Percentiles rank a stretch among this genome's conserved stretches.
phyloP scores from a whole-genome alignment of 2,797 vertebrate species.

The Benthosema pterotum region DNA sequence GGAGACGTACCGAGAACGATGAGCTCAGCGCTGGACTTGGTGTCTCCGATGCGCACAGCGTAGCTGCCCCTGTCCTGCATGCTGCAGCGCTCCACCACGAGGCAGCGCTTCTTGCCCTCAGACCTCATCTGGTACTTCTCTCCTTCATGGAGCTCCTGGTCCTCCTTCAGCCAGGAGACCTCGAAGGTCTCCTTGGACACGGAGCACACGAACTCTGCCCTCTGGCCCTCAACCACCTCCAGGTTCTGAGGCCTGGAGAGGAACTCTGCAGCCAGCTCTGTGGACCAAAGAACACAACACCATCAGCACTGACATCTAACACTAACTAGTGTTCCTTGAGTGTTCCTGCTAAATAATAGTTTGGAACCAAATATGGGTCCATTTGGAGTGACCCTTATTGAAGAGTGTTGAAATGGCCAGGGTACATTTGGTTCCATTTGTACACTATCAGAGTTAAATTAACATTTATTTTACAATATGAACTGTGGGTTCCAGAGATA shows the following conservation, averaged over 20 bases:
- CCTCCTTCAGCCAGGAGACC: slow-evolving; percentile 88
- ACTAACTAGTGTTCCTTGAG: no score
- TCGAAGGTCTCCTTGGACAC: slow-evolving; percentile 92
- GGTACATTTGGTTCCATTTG: no score
- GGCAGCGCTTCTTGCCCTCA: slow-evolving; percentile 89
- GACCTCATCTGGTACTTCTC: slow-evolving; percentile 90
- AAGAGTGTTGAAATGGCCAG: no score
- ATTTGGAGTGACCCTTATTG: no score
- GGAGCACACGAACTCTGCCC: slow-evolving; percentile 91
- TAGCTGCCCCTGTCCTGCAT: slow-evolving; percentile 88
- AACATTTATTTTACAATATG: no score
- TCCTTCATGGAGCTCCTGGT: slow-evolving; percentile 82
- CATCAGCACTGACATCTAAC: neutral
- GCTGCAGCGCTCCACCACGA: slow-evolving; percentile 86
- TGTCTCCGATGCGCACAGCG: slow-evolving; percentile 84
- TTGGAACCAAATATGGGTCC: no score
- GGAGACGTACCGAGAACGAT: slow-evolving; percentile 86
- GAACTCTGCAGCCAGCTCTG: slow-evolving; percentile 98
- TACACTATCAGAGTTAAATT: no score
- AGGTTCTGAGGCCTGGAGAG: slow-evolving; percentile 88
- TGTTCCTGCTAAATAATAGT: no score
- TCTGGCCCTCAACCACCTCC: slow-evolving; percentile 91
- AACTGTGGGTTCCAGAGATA: no score
- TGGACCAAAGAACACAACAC: slow-evolving; percentile 27
- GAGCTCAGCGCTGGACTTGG: slow-evolving; percentile 88